These are phyloP conservation scores for Campodea augens DNA, from an alignment of 1,140 invertebrate genomes.

Conservation along the genomic window DNA sequence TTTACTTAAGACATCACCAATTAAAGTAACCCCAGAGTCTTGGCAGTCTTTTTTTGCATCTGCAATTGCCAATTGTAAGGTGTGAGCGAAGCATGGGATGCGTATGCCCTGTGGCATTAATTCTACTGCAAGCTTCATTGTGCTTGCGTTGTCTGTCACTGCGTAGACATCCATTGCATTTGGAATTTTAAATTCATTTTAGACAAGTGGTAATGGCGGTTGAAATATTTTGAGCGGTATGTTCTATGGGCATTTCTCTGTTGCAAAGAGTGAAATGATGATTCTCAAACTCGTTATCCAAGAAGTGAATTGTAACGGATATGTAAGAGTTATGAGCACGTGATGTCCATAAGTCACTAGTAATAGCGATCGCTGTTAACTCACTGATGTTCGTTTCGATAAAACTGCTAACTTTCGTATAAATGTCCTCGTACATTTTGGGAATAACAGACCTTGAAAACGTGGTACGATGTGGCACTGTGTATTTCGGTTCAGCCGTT, in stretches of 20 bases:
- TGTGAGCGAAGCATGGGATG: constrained; percentile 9
- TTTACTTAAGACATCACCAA: too few species aligned
- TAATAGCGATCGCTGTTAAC: constrained; percentile 6
- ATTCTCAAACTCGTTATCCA: constrained; percentile 4
- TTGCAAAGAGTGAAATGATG: constrained; percentile 2
- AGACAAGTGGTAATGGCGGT: constrained; percentile 2
- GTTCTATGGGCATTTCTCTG: neutral
- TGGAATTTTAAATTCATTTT: constrained; percentile 4
- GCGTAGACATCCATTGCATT: constrained; percentile 4
- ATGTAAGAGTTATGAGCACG: constrained; percentile 6
- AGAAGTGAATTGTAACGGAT: constrained; percentile 8
- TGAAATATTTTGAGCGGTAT: constrained; percentile 8
- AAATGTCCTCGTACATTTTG: constrained; percentile 6
- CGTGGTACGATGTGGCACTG: constrained; percentile 7
- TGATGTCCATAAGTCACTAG: constrained; percentile 9
- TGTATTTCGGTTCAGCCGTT: constrained; percentile 5
- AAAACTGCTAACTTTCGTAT: constrained; percentile 6
- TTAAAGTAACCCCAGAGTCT: too few species aligned
- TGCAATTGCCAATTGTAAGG: constrained; percentile 9
- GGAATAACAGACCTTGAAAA: constrained; percentile 9
- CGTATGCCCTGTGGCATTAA: constrained; percentile 4
- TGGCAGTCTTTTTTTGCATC: too few species aligned
- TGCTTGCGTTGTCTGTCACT: constrained; percentile 8
- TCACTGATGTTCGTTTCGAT: constrained; percentile 5
- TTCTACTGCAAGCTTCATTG: constrained; percentile 3